phyloP scores from a whole-genome alignment of 2,888 invertebrate species.

The Apodemia mormo region DNA sequence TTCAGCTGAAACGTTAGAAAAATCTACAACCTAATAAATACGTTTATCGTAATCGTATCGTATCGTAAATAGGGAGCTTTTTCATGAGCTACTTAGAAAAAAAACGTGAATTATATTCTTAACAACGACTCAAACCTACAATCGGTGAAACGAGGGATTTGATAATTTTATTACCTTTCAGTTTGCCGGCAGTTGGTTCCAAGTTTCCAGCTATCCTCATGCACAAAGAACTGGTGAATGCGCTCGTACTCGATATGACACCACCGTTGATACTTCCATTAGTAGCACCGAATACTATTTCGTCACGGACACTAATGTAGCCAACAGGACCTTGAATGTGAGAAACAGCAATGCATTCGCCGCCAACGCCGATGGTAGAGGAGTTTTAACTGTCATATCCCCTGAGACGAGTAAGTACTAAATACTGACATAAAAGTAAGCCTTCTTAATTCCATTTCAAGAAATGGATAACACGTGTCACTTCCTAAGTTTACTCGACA shows the following conservation, averaged over 20 bases:
- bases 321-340: conserved; percentile 64
- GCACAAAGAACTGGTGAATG: conserved; percentile 83
- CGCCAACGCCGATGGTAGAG: conserved; percentile 67
- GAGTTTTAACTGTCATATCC: conserved; percentile 79
- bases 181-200: conserved; percentile 82
- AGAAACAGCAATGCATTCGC: conserved; percentile 75
- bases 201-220: conserved; percentile 83
- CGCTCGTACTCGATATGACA: conserved; percentile 77
- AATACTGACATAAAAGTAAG: too few relatives aligned
- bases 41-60: too few relatives aligned
- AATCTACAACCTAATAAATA: too few relatives aligned
- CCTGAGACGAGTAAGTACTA: conserved; percentile 67
- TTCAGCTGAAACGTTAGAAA: too few relatives aligned
- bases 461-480: too few relatives aligned
- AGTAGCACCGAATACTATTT: conserved; percentile 41
- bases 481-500: too few relatives aligned
- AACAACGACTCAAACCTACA: too few relatives aligned
- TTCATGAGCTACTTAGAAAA: too few relatives aligned
- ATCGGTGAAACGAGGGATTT: too few relatives aligned
- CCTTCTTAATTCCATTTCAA: too few relatives aligned
- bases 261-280: conserved; percentile 26
- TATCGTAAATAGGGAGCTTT: too few relatives aligned
- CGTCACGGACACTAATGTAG: conserved; percentile 54
- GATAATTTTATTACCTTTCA: conserved; percentile 37
- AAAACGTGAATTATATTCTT: too few relatives aligned